phyloP scores from a whole-genome alignment of 2,888 invertebrate genomes.

The Sepioteuthis lessoniana region DNA sequence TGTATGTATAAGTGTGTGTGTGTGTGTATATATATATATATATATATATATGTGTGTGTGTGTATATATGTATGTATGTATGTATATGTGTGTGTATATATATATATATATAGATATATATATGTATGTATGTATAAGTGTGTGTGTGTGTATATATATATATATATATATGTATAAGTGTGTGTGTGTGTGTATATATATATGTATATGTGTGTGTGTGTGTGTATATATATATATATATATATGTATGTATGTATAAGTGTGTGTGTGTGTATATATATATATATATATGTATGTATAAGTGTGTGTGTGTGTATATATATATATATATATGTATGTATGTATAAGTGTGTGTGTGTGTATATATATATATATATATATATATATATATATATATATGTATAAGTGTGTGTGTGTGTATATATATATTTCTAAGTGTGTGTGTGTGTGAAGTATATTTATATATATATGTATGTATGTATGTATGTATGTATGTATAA shows the following conservation, averaged over 20 bases:
- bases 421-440: conserved; percentile 34
- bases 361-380: too few species aligned
- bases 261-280: neutral
- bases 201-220: neutral
- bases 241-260: neutral
- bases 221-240: neutral
- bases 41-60: too few species aligned
- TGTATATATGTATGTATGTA: neutral
- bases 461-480: conserved; percentile 45
- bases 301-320: neutral
- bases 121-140: neutral
- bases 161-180: neutral
- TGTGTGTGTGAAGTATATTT: neutral
- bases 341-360: neutral
- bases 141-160: neutral
- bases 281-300: neutral
- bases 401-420: neutral
- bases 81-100: neutral
- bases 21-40: too few species aligned
- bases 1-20: neutral
- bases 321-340: conserved; percentile 8
- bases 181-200: neutral
- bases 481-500: conserved; percentile 38
- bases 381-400: too few species aligned
- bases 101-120: neutral